These are phyloP conservation scores for Catharus bicknelli DNA, from an alignment of 2,113 vertebrate genomes.

Conservation along the genomic window DNA sequence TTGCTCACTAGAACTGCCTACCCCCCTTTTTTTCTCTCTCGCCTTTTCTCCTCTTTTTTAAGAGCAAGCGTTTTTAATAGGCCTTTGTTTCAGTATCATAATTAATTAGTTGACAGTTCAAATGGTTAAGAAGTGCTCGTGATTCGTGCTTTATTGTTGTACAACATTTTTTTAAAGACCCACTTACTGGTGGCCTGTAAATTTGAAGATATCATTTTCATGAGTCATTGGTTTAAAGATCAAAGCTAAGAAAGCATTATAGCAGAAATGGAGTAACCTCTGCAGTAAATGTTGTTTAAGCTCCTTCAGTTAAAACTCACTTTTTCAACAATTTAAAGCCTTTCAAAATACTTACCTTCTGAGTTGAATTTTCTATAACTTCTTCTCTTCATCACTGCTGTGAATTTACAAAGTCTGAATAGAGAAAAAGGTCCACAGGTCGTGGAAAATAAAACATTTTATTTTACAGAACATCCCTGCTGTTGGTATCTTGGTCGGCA, in stretches of 20 bases:
- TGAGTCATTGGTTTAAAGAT: conserved; percentile 39
- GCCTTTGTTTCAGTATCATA: conserved; percentile 35
- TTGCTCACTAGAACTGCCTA: background rate
- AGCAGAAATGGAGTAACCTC: background rate
- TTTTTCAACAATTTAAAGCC: background rate
- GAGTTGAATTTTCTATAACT: background rate
- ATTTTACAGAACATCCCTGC: background rate
- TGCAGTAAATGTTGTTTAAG: background rate
- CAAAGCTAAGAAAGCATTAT: conserved; percentile 22
- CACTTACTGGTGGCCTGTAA: conserved; percentile 8
- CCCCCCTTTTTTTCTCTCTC: rapidly evolving
- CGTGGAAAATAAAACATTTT: background rate
- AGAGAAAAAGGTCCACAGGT: background rate
- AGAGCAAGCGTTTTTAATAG: background rate
- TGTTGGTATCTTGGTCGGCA: background rate
- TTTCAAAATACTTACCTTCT: background rate
- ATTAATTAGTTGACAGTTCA: conserved; percentile 44
- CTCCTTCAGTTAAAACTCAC: background rate
- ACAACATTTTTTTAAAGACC: background rate
- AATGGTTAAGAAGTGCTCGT: conserved; percentile 31
- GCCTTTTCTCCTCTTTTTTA: background rate
- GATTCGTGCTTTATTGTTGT: background rate
- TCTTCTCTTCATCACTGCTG: background rate
- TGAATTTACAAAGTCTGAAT: background rate
- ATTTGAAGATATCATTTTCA: conserved; percentile 32